These are phyloP conservation scores for Psilopogon haemacephalus DNA, from an alignment of 2,113 vertebrate genomes.

Conservation along the genomic window DNA sequence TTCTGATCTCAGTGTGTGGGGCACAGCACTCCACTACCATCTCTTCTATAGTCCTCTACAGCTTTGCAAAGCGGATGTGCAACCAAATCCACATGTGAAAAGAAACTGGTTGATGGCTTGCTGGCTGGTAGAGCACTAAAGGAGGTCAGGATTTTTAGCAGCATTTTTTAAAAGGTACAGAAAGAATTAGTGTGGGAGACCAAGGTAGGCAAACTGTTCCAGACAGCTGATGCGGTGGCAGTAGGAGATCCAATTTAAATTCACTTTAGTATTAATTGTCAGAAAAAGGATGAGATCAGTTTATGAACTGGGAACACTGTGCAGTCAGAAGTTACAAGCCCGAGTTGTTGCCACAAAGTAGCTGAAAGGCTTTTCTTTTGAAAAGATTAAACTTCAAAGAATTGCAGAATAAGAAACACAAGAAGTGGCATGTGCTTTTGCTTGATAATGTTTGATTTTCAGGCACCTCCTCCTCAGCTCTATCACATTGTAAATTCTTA, in stretches of 20 bases:
- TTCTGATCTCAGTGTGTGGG: not conserved
- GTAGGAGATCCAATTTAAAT: conserved; percentile 63
- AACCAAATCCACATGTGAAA: not conserved
- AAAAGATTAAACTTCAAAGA: conserved; percentile 78
- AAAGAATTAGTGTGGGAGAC: conserved; percentile 38
- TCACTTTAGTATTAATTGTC: conserved; percentile 65
- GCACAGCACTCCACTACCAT: not conserved
- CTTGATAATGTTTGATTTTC: conserved; percentile 68
- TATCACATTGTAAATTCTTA: conserved; percentile 60
- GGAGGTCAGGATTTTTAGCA: conserved; percentile 40
- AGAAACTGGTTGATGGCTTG: not conserved
- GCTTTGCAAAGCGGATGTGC: not conserved
- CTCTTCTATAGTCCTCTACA: not conserved
- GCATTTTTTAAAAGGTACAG: conserved; percentile 31
- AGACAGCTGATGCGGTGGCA: conserved; percentile 14
- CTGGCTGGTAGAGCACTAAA: conserved; percentile 5
- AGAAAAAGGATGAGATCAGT: conserved; percentile 69
- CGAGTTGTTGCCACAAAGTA: conserved; percentile 65
- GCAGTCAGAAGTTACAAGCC: conserved; percentile 67
- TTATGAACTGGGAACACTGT: conserved; percentile 49
- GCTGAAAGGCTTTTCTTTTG: conserved; percentile 71
- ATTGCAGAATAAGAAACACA: conserved; percentile 66
- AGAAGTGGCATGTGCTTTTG: conserved; percentile 61
- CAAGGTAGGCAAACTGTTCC: conserved; percentile 46
- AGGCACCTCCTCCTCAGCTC: not conserved